phyloP scores from a whole-genome alignment of 2,113 vertebrate genomes.

The Pomatostomus ruficeps region DNA sequence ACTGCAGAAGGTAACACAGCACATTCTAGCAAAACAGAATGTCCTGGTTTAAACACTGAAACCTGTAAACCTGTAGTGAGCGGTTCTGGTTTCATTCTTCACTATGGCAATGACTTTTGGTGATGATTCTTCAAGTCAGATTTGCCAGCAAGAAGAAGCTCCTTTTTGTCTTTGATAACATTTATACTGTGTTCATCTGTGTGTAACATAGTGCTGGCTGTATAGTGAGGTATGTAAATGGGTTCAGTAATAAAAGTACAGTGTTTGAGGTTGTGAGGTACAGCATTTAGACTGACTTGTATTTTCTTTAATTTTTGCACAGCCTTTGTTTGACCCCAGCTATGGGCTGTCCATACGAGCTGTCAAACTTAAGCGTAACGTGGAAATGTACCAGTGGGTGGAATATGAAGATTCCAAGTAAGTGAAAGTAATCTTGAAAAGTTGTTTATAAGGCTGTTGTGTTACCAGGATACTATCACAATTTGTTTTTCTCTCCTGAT shows the following conservation, averaged over 20 bases:
- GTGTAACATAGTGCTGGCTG: neutral
- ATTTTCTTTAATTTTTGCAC: neutral
- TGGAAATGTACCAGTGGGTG: conserved; percentile 99
- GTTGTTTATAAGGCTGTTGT: neutral
- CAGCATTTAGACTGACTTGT: neutral
- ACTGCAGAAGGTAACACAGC: neutral
- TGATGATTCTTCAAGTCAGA: neutral
- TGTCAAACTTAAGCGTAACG: conserved; percentile 87
- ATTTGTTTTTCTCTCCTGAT: neutral
- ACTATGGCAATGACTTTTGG: neutral
- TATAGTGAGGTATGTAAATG: neutral
- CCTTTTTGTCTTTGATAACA: neutral
- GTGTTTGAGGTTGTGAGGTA: neutral
- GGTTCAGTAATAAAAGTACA: neutral
- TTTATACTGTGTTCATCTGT: neutral
- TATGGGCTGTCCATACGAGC: conserved; percentile 86
- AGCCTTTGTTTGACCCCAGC: conserved; percentile 94
- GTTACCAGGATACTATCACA: neutral
- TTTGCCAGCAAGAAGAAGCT: neutral
- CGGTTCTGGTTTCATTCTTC: neutral
- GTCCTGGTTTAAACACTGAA: neutral
- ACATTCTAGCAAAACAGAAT: neutral
- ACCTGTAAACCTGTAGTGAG: neutral
- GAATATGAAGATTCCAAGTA: conserved; percentile 88
- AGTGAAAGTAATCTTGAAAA: conserved; percentile 1